Base-by-base conservation (phyloP, 2,888 invertebrate species). In the Nymphalis urticae region DNA sequence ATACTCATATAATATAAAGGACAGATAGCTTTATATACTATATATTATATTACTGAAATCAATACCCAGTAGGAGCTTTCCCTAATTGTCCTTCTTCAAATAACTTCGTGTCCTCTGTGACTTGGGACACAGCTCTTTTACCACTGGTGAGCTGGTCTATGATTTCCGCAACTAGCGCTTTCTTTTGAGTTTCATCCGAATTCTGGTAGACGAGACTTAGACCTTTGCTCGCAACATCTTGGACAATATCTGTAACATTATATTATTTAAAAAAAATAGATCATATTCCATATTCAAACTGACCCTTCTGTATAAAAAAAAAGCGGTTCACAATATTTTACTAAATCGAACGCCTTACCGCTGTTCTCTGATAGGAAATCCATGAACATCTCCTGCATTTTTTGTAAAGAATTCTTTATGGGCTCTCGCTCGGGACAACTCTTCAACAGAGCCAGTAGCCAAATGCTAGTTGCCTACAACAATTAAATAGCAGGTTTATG, bases 141-240 rank as follows among this genome's bases (percentile, higher is more conserved):
- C 97, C 98, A 60, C 96, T 95, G 48, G 96, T 96, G 65, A 98
- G 90, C 80, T 98, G 97, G 72, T 96, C 96, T 64, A 98, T 95
- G 68, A 98, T 94, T 69, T 95, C 95, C 10, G 94, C 94, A 4
- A 98, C 96, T 61, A 98, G 90, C 70, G 94, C 94, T 71, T 95
- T 94, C 79, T 95, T 95, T 77, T 95, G 94, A 72, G 94, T 94
- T 64, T 95, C 94, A 71, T 95, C 95, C 0, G 97, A 97, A 67
- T 95, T 95, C 77, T 97, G 96, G 82, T 98, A 98, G 9, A 98
- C 96, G 2, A 98, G 90, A 65, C 97, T 97, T 27, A 98, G 93
- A 13, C 98, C 98, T 85, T 98, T 97, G 17, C 97, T 97, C 1
- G 98, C 97, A 2, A 97, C 96, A 85, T 98, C 98, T 92, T 98